These are phyloP conservation scores for Gouania willdenowi DNA, from an alignment of 2,797 vertebrate species.

Conservation along the genomic window DNA sequence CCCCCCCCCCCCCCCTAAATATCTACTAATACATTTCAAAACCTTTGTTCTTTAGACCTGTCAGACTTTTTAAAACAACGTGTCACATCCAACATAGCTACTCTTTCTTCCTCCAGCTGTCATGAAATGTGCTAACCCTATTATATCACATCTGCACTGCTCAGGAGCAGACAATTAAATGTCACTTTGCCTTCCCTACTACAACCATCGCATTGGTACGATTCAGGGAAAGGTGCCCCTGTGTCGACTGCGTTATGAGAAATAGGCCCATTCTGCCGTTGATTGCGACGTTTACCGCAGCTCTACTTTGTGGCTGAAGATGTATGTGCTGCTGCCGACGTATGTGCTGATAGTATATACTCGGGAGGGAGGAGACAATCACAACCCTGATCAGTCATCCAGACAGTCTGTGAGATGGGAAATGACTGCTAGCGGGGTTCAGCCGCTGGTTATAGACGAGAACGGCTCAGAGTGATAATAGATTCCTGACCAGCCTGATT, in stretches of 20 bases:
- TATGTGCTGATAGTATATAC: conserved; percentile 49
- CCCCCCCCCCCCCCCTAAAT: too few species aligned
- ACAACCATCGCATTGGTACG: conserved; percentile 43
- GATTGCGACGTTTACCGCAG: conserved; percentile 71
- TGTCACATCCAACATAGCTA: too few species aligned
- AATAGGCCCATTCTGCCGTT: conserved; percentile 67
- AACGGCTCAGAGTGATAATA: conserved; percentile 59
- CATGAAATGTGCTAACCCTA: conserved; percentile 23
- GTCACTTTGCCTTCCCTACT: conserved; percentile 57
- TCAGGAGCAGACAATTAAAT: conserved; percentile 69
- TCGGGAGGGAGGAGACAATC: conserved; percentile 58
- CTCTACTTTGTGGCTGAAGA: conserved; percentile 56
- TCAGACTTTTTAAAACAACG: too few species aligned
- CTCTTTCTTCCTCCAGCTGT: conserved; percentile 12
- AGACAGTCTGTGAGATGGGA: conserved; percentile 69
- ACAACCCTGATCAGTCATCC: conserved; percentile 72
- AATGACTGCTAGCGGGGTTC: conserved; percentile 64
- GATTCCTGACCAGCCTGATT: conserved; percentile 61
- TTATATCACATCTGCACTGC: conserved; percentile 36
- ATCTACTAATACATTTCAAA: conserved; percentile 6
- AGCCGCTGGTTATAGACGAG: conserved; percentile 70
- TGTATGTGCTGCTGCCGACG: conserved; percentile 61
- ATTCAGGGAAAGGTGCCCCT: conserved; percentile 70
- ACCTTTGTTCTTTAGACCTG: too few species aligned
- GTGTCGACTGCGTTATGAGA: conserved; percentile 68